Conservation (phyloP, 2,888 invertebrate genomes). For the Bursaphelenchus okinawaensis region DNA sequence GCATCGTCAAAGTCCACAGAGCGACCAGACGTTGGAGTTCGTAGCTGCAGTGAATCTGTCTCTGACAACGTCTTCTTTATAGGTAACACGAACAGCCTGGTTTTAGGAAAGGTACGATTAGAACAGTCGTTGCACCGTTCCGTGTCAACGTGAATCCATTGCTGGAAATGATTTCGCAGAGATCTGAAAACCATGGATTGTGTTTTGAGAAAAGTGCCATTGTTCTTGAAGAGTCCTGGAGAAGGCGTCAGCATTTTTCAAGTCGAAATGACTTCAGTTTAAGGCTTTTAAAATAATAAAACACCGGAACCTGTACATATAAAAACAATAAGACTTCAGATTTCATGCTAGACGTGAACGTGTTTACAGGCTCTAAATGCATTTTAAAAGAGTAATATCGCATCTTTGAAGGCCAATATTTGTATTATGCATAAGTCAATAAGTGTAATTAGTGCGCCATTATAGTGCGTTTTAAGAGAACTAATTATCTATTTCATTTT, state of each 20-base stretch:
- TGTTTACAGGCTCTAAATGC: no score
- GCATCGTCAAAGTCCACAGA: slow-evolving; percentile 50
- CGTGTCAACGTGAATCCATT: neutral
- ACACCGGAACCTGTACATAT: neutral
- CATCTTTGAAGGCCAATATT: no score
- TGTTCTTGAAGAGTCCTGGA: neutral
- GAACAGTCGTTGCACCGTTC: neutral
- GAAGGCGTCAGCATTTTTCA: neutral
- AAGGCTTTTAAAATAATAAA: neutral
- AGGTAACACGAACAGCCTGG: neutral
- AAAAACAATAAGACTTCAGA: no score
- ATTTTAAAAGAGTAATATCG: no score
- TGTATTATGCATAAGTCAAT: no score
- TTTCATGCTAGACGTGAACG: no score
- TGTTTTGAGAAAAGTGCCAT: neutral
- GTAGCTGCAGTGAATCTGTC: neutral
- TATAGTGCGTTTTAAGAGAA: no score
- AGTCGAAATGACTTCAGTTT: neutral
- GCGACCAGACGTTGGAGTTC: slow-evolving; percentile 45
- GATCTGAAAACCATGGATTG: no score
- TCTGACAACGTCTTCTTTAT: neutral
- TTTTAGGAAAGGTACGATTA: neutral
- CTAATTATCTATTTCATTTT: no score
- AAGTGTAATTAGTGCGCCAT: no score
- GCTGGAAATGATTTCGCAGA: neutral